A percentile compares a stretch with the other conserved stretches of the same genome.
phyloP scores from a whole-genome alignment of 2,888 invertebrate genomes.

The Carpatolechia fugitivella region DNA sequence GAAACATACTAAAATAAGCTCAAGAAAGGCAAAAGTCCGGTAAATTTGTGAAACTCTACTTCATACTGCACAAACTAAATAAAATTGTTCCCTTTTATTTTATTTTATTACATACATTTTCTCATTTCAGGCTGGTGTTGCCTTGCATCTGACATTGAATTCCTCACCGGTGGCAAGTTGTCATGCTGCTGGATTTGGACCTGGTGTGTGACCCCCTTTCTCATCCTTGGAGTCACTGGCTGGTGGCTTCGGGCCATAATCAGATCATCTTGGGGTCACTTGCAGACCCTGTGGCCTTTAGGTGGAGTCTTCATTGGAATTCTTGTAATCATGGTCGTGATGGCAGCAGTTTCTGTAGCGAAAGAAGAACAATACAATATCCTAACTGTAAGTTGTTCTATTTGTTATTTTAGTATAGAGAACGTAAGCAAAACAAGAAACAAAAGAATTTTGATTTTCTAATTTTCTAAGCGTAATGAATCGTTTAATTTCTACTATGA shows the following conservation, averaged over 20 bases:
- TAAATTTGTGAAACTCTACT: too few relatives aligned
- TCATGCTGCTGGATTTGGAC: constrained; percentile 58
- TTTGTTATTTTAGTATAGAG: too few relatives aligned
- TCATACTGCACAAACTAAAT: too few relatives aligned
- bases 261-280: constrained; percentile 43
- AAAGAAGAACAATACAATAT: constrained; percentile 73
- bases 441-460: too few relatives aligned
- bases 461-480: too few relatives aligned
- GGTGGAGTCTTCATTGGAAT: constrained; percentile 53
- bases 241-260: constrained; percentile 67
- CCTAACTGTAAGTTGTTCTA: constrained; percentile 47
- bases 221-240: constrained; percentile 56
- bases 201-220: constrained; percentile 59
- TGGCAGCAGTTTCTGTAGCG: constrained; percentile 63
- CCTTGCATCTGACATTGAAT: constrained; percentile 63
- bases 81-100: not conserved
- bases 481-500: too few relatives aligned
- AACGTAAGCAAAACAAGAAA: too few relatives aligned
- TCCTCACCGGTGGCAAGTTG: constrained; percentile 59
- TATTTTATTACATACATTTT: too few relatives aligned
- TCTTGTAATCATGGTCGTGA: constrained; percentile 54
- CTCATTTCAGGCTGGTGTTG: constrained; percentile 60
- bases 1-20: too few relatives aligned
- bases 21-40: too few relatives aligned
- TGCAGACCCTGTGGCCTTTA: constrained; percentile 56